A percentile compares a stretch with the other conserved stretches of the same genome.
phyloP scores from a whole-genome alignment of 2,113 vertebrate species.

The Clarias batrachus region DNA sequence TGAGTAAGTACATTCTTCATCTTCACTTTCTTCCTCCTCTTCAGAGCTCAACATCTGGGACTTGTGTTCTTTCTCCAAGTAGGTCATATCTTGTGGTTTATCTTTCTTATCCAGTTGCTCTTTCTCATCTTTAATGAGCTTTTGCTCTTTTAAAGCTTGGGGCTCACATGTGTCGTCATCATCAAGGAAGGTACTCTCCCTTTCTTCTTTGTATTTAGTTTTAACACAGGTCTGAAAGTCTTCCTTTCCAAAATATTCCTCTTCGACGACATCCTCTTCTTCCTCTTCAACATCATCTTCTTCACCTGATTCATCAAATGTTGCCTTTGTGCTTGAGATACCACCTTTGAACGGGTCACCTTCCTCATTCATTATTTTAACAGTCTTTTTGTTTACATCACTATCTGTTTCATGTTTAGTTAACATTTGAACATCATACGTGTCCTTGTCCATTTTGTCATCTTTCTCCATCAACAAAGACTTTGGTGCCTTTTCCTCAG shows the following conservation, averaged over 20 bases:
- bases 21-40: slow-evolving; percentile 65
- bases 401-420: slow-evolving; percentile 56
- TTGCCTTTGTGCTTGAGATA: slow-evolving; percentile 75
- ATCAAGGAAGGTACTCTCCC: slow-evolving; percentile 89
- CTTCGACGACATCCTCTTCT: slow-evolving; percentile 6
- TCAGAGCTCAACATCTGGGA: slow-evolving; percentile 63
- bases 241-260: slow-evolving; percentile 57
- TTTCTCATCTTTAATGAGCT: slow-evolving; percentile 56
- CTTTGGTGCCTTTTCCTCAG: slow-evolving; percentile 83
- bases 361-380: slow-evolving; percentile 59
- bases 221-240: slow-evolving; percentile 67
- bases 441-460: slow-evolving; percentile 35
- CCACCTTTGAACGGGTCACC: slow-evolving; percentile 58
- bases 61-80: slow-evolving; percentile 53
- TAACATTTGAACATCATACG: slow-evolving; percentile 53
- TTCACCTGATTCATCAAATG: slow-evolving; percentile 70
- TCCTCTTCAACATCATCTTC: slow-evolving; percentile 64
- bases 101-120: slow-evolving; percentile 56
- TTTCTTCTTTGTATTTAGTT: slow-evolving; percentile 81
- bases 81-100: slow-evolving; percentile 43
- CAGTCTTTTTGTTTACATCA: slow-evolving; percentile 57
- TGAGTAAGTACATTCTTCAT: slow-evolving; percentile 60
- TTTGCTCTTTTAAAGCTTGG: slow-evolving; percentile 59
- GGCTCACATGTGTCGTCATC: slow-evolving; percentile 74
- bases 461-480: slow-evolving; percentile 61